Conservation (phyloP, 2,888 invertebrate species). For the Oxystoma pomonae region DNA sequence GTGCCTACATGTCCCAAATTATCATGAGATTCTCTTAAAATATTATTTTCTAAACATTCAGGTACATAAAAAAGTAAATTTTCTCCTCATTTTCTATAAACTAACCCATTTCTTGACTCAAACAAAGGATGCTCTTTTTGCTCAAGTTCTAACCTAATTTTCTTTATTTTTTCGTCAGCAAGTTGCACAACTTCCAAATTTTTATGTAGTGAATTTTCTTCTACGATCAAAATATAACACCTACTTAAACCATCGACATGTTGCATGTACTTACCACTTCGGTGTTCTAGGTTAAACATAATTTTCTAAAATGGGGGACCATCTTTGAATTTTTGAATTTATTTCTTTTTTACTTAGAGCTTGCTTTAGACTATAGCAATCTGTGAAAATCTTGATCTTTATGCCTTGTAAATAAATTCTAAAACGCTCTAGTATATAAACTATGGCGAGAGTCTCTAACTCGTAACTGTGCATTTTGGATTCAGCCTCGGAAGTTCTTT, state of each 20-base stretch:
- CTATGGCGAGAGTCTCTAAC: constrained; percentile 31
- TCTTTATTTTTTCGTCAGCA: neutral
- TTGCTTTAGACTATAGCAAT: constrained; percentile 21
- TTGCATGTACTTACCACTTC: constrained; percentile 16
- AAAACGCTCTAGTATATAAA: no score
- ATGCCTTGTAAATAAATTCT: constrained; percentile 20
- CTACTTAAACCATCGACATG: constrained; percentile 22
- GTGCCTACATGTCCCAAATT: constrained; percentile 34
- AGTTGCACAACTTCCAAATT: constrained; percentile 3
- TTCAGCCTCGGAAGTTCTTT: constrained; percentile 32
- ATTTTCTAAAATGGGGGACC: constrained; percentile 17
- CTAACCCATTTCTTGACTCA: constrained; percentile 15
- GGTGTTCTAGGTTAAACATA: constrained; percentile 24
- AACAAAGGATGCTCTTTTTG: constrained; percentile 1
- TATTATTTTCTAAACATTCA: constrained; percentile 27
- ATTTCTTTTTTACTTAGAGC: constrained; percentile 20
- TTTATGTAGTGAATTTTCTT: constrained; percentile 16
- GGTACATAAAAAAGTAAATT: constrained; percentile 24
- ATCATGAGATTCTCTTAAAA: constrained; percentile 32
- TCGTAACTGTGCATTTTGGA: constrained; percentile 36
- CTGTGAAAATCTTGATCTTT: constrained; percentile 21
- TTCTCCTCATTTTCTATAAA: constrained; percentile 15
- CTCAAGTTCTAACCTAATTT: neutral
- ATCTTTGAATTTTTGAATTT: constrained; percentile 18
- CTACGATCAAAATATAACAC: constrained; percentile 17